Evolutionary conservation across 2,797 vertebrate genomes (phyloP), one percentile per base, ranked within the genome.

Genomic region (Erithacus rubecula): DNA sequence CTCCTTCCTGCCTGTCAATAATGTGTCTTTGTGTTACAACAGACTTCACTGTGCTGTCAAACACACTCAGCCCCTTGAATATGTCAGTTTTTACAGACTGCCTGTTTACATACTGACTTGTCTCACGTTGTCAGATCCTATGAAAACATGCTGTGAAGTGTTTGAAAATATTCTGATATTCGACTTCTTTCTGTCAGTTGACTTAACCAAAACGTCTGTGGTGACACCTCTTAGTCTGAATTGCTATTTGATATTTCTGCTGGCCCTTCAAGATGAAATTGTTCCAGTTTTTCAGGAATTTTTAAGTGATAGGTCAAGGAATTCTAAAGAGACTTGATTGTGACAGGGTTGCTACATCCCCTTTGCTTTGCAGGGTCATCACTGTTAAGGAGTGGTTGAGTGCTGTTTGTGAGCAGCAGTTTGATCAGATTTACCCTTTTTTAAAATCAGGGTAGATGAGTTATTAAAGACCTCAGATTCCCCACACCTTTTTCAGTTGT

Each of bases 1-100:
- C 69, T 93, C 55, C 68, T 87, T 75, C 47, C 75, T 58, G 9
- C 44, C 74, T 93, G 64, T 82, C 90, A 89, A 29, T 83, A 75
- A 62, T 6, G 20, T 70, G 78, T 64, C 74, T 71, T 46, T 82
- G 21, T 94, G 65, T 93, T 83, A 74, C 75, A 80, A 2, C 89
- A 95, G 64, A 56, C 76, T 89, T 53, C 51, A 44, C 43, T 69
- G 51, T 89, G 46, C 87, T 89, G 76, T 94, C 94, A 91, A 58
- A 93, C 71, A 70, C 36, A 24, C 14, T 89, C 34, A 15, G 67
- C 46, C 60, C 64, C 77, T 71, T 37, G 41, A 87, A 17, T 49
- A 19, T n/a, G 52, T 70, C 74, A 77, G 70, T 82, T 74, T 72
- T 70, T 87, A 36, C 69, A 64, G 59, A 68, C 88, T 47, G 36